Base-by-base conservation (phyloP, 2,888 invertebrate genomes). In the Xanthia togata region DNA sequence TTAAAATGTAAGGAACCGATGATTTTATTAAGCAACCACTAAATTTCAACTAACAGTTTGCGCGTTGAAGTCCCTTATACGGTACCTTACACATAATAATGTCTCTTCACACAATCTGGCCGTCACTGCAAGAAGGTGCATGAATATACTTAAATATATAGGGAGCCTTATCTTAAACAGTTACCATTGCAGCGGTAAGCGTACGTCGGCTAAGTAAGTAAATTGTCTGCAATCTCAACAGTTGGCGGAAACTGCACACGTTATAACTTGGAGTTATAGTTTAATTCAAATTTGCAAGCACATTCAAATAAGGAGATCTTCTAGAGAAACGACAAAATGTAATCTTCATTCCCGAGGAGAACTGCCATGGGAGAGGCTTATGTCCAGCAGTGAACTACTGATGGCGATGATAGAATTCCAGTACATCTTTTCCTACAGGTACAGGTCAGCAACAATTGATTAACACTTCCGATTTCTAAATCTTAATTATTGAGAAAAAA, bases 181-280 rank as follows among this genome's bases (percentile, higher is more conserved):
- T 31, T 23, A 38, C 2, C 31, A 1, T 41, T n/a, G 31, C 35
- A 26, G 26, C 47, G 31, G 62, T n/a, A 11, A 41, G 50, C 47
- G 41, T 59, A n/a, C 50, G 47, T 76, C 20, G 57, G 2, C 47
- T 69, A 14, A 20, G 26, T 70, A 67, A n/a, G 17, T 44, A 57
- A 57, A 35, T 70, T 57, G 14, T 41, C 14, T 26, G 26, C 12
- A 20, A 41, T 41, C 57, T 38, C 38, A 26, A 17, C 47, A 76
- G 65, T 57, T 31, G 23, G 55, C 31, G 47, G 31, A 26, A 20
- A 20, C 47, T 50, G 65, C 76, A 50, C n/a, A n/a, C 20, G 31
- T 31, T 12, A 9, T 38, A 50, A 64, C 53, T 75, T 26, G 3
- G 23, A 75, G 35, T 75, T 76, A 35, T n/a, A 35, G 26, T 8